Base-by-base conservation (phyloP, 2,113 vertebrate genomes). In the Rhynchomys soricoides region DNA sequence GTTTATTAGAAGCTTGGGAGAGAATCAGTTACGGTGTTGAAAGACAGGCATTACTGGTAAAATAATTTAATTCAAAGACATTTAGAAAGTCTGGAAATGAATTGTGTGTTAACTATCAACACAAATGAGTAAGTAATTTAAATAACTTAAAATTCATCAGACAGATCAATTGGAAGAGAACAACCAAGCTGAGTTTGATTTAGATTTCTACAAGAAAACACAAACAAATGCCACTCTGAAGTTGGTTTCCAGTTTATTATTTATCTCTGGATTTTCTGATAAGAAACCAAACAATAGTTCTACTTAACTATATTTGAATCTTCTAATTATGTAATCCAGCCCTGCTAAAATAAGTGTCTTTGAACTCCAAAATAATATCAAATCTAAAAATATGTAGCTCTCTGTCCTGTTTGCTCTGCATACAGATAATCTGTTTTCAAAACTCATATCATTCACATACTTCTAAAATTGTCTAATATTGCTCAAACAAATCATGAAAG, bases 401-500 rank as follows among this genome's bases (percentile, higher is more conserved):
- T 9, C 1, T 68, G 19, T 0, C 22, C 0, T n/a, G 11, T 82
- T 77, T 75, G 1, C 7, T 92, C 22, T 81, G 22, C 40, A 31
- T 43, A 85, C 68, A 73, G 79, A 26, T 86, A 50, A 50, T 64
- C 17, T 48, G 9, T 31, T 87, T 90, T 89, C 79, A 89, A 96
- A 96, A 16, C 34, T 89, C 16, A 24, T 16, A 8, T 64, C 17
- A 91, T 94, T 95, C 17, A 73, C 19, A 45, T 43, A 26, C 0
- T 48, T 79, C 95, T 95, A 75, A 89, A 98, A 94, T 68, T 79
- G 2, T 74, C 88, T 78, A 64, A 89, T 93, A 90, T 91, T 22
- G 85, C 17, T 70, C 78, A 2, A 7, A 90, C 91, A 48, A 89
- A 40, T 17, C 0, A 74, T 64, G n/a, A 86, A 34, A 92, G 95